A percentile compares a stretch with the other conserved stretches of the same genome.
Conservation (phyloP, 2,797 vertebrate genomes). For the Nasua narica region DNA sequence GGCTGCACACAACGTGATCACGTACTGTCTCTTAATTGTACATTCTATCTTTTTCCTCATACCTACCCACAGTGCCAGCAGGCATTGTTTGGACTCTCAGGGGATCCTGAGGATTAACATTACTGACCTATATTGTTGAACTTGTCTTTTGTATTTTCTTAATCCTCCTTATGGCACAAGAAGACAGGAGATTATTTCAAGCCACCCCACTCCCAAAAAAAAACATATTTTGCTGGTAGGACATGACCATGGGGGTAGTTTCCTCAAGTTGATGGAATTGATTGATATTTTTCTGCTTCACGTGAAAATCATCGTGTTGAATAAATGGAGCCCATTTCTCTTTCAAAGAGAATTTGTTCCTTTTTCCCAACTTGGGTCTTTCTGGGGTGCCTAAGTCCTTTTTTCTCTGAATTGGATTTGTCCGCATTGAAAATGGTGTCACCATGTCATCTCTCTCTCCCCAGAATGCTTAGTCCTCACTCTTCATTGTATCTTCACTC, state of each 20-base stretch:
- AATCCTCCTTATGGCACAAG: background rate
- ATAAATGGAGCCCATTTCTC: background rate
- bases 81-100: background rate
- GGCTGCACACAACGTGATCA: background rate
- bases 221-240: background rate
- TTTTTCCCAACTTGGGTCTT: background rate
- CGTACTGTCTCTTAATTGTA: background rate
- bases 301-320: background rate
- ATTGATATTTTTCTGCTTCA: background rate
- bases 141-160: slow-evolving; percentile 16
- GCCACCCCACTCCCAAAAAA: background rate
- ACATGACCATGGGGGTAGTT: background rate
- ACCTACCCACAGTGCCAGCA: background rate
- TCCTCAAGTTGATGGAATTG: background rate
- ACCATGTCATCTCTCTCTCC: background rate
- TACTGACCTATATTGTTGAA: background rate
- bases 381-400: background rate
- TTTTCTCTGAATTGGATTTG: slow-evolving; percentile 19
- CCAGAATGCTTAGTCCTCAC: background rate
- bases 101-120: background rate
- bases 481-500: background rate
- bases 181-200: background rate
- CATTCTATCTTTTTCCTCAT: background rate
- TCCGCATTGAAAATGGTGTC: background rate
- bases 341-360: background rate